These are phyloP conservation scores for Drosophila paranaensis DNA, from an alignment of 2,888 invertebrate species.

Conservation along the genomic window DNA sequence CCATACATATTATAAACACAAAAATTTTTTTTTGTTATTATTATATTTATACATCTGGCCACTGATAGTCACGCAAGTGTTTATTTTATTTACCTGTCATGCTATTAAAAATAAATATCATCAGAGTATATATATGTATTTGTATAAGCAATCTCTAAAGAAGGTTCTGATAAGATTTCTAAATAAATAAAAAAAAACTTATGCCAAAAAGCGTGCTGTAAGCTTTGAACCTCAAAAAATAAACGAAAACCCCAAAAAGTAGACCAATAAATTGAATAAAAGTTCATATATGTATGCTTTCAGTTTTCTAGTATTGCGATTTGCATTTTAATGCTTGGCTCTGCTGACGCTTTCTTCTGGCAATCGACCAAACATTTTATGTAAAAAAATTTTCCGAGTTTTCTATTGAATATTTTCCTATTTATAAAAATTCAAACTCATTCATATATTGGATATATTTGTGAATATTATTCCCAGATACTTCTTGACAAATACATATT, in stretches of 20 bases:
- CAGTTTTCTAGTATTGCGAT: neutral
- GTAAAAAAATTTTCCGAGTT: too few relatives aligned
- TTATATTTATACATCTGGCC: neutral
- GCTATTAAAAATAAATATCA: neutral
- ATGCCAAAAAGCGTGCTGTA: neutral
- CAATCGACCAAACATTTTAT: too few relatives aligned
- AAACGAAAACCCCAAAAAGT: slow-evolving; percentile 1
- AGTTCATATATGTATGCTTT: too few relatives aligned
- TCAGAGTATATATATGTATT: neutral
- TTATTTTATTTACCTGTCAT: neutral
- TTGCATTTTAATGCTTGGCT: too few relatives aligned
- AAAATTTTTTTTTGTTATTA: too few relatives aligned
- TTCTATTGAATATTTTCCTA: too few relatives aligned
- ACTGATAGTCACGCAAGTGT: neutral
- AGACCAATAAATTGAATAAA: neutral
- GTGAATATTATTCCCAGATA: too few relatives aligned
- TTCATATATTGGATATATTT: too few relatives aligned
- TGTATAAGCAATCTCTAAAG: neutral
- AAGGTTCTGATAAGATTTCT: neutral
- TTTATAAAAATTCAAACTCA: too few relatives aligned
- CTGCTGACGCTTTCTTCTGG: too few relatives aligned
- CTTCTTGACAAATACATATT: too few relatives aligned
- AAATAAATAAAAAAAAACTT: neutral
- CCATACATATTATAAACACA: neutral
- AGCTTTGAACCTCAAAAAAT: too few relatives aligned